These are phyloP conservation scores for Hyla sarda DNA, from an alignment of 2,113 vertebrate genomes.

Conservation along the genomic window DNA sequence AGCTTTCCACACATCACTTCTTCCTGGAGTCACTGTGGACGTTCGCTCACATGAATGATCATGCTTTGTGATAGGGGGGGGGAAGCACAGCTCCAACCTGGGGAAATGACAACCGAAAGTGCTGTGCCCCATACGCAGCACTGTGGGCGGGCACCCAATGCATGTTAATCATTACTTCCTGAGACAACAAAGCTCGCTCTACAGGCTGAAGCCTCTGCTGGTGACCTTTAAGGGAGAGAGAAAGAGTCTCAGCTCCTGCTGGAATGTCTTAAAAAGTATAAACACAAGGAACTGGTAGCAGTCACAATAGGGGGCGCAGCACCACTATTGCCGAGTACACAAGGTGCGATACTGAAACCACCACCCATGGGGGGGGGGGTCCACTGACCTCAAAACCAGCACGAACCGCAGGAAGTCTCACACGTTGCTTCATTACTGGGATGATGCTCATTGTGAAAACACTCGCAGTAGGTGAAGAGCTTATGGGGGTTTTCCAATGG, in stretches of 20 bases:
- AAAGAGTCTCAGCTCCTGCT: neutral
- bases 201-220: neutral
- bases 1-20: constrained; percentile 12
- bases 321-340: neutral
- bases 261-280: constrained; percentile 5
- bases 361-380: too few relatives aligned
- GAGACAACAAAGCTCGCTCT: neutral
- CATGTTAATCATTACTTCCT: constrained; percentile 13
- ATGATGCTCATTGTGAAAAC: neutral
- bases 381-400: too few relatives aligned
- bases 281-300: neutral
- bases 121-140: neutral
- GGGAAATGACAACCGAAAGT: neutral
- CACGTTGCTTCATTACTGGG: neutral
- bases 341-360: neutral
- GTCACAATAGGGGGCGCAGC: neutral
- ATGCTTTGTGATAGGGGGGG: neutral
- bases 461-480: too few relatives aligned
- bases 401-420: neutral
- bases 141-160: neutral
- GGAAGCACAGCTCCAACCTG: neutral
- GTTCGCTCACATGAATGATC: neutral
- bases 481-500: neutral
- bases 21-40: constrained; percentile 10
- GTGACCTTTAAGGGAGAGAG: constrained; percentile 45